Base-by-base conservation (phyloP, 2,797 vertebrate species). In the Spheniscus humboldti region DNA sequence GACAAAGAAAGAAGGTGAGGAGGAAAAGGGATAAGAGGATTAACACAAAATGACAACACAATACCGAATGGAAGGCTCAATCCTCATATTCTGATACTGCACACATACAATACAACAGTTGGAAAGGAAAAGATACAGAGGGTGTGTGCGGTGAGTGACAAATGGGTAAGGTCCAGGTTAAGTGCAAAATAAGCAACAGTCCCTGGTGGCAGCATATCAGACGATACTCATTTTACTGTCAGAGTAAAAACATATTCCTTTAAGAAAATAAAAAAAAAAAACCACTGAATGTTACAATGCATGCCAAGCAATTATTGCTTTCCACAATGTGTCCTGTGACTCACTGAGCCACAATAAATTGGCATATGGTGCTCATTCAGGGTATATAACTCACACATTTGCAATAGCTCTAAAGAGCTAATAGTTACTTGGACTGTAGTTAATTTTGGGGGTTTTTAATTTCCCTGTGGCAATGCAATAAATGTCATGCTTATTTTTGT, bases 301-400 rank as follows among this genome's bases (percentile, higher is more conserved):
- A 62, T 84, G 92, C 83, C 91, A 97, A 92, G 86, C 86, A 95
- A 91, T 94, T 91, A 94, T 0, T 91, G 84, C 69, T 90, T 59
- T 93, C 91, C 84, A 84, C 75, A 90, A 22, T 53, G 79, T 60
- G 69, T 77, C 86, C 93, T 83, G 69, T 88, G 91, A 95, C 76
- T 90, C 94, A 95, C 87, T 81, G 90, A 66, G 91, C 92, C 92
- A 94, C 91, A 95, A 74, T 86, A 85, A 91, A 86, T 30, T 63
- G 89, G 79, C 89, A 90, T 91, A 94, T 75, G 91, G 89, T 94
- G 85, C 66, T 95, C 73, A 88, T 91, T 94, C 91, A 79, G 95
- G 75, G 76, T 90, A 92, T 75, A 6, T 55, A 94, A 94, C 94
- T 96, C 94, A 90, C 83, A 87, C 55, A 86, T 75, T 76, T 57